A percentile compares a stretch with the other conserved stretches of the same genome.
Evolutionary conservation across 2,797 vertebrate genomes (phyloP).

Genomic region (Dipus sagitta): DNA sequence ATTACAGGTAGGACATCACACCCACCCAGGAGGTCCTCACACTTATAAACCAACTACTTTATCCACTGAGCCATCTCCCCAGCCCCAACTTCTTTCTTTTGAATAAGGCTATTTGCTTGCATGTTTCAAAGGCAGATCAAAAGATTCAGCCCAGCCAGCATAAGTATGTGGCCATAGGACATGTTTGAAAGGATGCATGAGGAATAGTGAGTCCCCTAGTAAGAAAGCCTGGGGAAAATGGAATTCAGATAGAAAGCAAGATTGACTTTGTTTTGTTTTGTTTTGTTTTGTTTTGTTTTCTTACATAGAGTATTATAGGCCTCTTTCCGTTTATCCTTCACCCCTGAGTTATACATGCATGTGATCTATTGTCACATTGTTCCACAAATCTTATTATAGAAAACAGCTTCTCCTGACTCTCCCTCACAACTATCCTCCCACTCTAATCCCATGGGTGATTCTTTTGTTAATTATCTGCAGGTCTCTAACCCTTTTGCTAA

Average conservation of each 20-base stretch:
- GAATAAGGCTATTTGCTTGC: neutral
- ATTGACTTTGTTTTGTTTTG: neutral
- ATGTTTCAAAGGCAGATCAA: neutral
- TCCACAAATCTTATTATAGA: slow-evolving; percentile 1
- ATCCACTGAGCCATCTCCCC: too few relatives aligned
- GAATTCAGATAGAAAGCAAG: neutral
- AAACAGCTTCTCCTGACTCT: neutral
- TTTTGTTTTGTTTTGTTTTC: too few relatives aligned
- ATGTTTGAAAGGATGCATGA: neutral
- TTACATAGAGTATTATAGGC: slow-evolving; percentile 4
- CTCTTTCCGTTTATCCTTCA: neutral
- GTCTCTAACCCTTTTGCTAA: neutral
- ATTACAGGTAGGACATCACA: too few relatives aligned
- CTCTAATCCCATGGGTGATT: neutral
- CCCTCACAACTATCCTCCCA: neutral
- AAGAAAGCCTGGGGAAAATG: neutral
- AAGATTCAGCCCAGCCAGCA: neutral
- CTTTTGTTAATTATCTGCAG: slow-evolving; percentile 3
- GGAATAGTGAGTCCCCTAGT: neutral
- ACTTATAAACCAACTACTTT: too few relatives aligned
- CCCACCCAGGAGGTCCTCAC: too few relatives aligned
- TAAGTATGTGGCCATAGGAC: rapidly evolving
- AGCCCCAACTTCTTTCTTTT: too few relatives aligned
- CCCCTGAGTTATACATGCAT: neutral
- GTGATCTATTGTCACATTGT: neutral